Conservation (phyloP, 2,888 invertebrate species). For the Notodonta ziczac region DNA sequence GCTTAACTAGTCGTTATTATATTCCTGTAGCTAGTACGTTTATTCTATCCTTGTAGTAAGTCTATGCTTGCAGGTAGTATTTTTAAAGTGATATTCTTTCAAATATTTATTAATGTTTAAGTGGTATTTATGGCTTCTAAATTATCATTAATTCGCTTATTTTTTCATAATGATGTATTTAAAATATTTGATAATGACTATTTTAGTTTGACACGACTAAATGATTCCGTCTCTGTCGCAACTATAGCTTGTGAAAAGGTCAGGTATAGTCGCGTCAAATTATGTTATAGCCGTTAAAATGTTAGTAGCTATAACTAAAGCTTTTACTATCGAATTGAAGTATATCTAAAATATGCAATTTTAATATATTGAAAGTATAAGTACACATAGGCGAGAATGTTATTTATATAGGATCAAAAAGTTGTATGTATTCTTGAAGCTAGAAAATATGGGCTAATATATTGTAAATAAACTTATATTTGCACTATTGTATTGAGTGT, state of each 20-base stretch:
- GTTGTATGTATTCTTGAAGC: not conserved
- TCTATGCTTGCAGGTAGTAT: conserved; percentile 23
- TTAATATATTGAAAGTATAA: too few species aligned
- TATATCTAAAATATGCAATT: too few species aligned
- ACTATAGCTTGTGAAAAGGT: not conserved
- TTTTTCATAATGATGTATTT: not conserved
- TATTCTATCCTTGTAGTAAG: too few species aligned
- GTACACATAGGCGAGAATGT: too few species aligned
- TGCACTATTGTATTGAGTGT: conserved; percentile 13
- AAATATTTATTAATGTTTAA: conserved; percentile 24
- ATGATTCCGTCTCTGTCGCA: not conserved
- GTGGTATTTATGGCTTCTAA: not conserved
- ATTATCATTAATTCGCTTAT: not conserved
- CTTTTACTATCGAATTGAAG: too few species aligned
- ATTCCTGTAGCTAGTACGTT: conserved; percentile 27
- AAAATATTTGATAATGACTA: not conserved
- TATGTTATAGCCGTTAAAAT: too few species aligned
- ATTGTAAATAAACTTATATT: conserved; percentile 5
- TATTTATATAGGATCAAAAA: not conserved
- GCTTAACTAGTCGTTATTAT: conserved; percentile 38
- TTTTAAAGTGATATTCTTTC: conserved; percentile 9
- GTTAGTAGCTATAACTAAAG: too few species aligned
- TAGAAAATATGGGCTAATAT: conserved; percentile 1
- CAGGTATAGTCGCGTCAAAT: not conserved
- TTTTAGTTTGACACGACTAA: not conserved